These are phyloP conservation scores for Mythimna impura DNA, from an alignment of 2,888 invertebrate species.

Conservation along the genomic window DNA sequence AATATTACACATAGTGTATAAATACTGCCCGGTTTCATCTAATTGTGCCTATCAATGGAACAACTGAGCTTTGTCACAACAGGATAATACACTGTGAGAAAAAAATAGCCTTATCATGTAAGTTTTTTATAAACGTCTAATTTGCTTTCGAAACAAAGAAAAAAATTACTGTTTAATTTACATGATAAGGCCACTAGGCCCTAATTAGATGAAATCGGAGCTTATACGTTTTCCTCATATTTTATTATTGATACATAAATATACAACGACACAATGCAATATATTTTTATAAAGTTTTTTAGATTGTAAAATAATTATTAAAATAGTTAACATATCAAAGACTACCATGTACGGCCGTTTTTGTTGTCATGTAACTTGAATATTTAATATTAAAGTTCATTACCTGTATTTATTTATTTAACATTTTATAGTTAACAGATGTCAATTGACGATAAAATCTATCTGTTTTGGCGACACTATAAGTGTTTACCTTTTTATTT, in stretches of 20 bases:
- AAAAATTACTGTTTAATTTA: conserved; percentile 36
- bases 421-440: conserved; percentile 74
- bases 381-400: conserved; percentile 76
- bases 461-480: conserved; percentile 81
- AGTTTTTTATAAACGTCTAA: conserved; percentile 26
- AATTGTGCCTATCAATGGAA: conserved; percentile 18
- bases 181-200: conserved; percentile 41
- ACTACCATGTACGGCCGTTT: conserved; percentile 73
- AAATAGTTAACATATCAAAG: conserved; percentile 82
- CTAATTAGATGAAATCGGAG: conserved; percentile 64
- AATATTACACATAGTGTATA: conserved; percentile 64
- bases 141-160: conserved; percentile 54
- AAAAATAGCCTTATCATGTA: conserved; percentile 44
- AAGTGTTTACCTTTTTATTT: conserved; percentile 82
- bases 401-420: conserved; percentile 74
- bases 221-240: conserved; percentile 67
- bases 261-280: conserved; percentile 87
- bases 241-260: conserved; percentile 79
- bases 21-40: conserved; percentile 51
- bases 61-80: conserved; percentile 27
- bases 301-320: conserved; percentile 72
- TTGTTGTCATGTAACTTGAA: conserved; percentile 74
- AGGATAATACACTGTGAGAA: conserved; percentile 17
- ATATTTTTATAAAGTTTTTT: conserved; percentile 84
- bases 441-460: conserved; percentile 81